A percentile compares a stretch with the other conserved stretches of the same genome.
These are phyloP conservation scores for Cecropterus lyciades DNA, from an alignment of 1,140 invertebrate genomes.

Conservation along the genomic window DNA sequence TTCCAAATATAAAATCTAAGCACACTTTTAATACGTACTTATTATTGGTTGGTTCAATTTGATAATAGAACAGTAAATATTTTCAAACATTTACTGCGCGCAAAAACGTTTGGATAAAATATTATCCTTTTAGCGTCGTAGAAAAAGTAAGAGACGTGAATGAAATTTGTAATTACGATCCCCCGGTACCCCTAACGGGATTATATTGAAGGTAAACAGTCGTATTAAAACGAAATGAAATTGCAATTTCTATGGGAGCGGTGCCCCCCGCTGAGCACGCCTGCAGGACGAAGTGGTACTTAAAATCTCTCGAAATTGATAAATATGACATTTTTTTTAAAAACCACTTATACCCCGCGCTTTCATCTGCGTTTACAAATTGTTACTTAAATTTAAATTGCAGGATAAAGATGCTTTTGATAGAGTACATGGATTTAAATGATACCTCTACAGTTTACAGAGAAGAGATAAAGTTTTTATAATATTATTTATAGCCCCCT, in stretches of 20 bases:
- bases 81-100: background rate
- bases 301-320: constrained; percentile 2
- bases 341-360: too few species aligned
- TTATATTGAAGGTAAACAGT: constrained; percentile 78
- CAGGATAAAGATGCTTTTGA: too few species aligned
- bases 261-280: constrained; percentile 53
- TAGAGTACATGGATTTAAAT: too few species aligned
- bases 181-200: constrained; percentile 51
- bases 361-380: too few species aligned
- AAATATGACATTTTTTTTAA: too few species aligned
- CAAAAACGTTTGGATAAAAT: constrained; percentile 25
- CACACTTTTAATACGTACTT: too few species aligned
- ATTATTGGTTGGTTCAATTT: too few species aligned
- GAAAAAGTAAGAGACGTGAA: constrained; percentile 41
- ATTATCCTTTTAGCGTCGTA: constrained; percentile 34
- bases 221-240: constrained; percentile 77
- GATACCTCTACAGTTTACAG: too few species aligned
- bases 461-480: too few species aligned
- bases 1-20: too few species aligned
- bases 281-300: constrained; percentile 35
- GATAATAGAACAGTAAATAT: background rate
- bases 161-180: constrained; percentile 48
- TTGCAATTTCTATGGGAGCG: constrained; percentile 67
- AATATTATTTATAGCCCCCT: too few species aligned
- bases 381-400: too few species aligned